These are phyloP conservation scores for Alligator mississippiensis DNA, from an alignment of 2,113 vertebrate species.

Conservation along the genomic window DNA sequence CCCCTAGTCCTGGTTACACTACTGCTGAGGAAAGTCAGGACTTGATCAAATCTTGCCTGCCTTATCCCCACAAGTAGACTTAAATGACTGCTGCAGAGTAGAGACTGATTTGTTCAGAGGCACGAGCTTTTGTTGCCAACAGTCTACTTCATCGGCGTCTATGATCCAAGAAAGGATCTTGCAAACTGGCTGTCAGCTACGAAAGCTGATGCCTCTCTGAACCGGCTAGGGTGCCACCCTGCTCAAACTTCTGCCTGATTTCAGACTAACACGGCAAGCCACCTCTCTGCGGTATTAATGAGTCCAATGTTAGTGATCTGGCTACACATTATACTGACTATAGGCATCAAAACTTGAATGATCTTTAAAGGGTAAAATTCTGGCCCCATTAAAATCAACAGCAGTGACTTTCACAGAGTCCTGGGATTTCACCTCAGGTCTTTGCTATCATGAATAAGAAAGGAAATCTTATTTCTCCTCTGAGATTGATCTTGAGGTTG, in stretches of 20 bases:
- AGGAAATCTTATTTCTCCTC: background rate
- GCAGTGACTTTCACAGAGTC: background rate
- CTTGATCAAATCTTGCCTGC: background rate
- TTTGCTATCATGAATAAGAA: background rate
- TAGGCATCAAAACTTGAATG: background rate
- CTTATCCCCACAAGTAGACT: background rate
- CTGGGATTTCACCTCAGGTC: background rate
- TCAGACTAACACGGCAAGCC: background rate
- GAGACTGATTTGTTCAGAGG: no score
- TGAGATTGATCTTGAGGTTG: background rate
- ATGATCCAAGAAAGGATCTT: no score
- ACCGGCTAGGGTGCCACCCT: no score
- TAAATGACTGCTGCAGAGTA: background rate
- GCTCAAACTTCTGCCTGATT: background rate
- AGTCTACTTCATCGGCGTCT: no score
- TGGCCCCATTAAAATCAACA: accelerated
- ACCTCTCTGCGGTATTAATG: background rate
- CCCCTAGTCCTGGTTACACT: no score
- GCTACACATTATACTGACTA: accelerated
- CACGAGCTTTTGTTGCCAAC: no score
- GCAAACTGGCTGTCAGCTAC: no score
- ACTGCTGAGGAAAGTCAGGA: background rate
- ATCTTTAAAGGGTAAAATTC: background rate
- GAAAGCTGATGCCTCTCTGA: no score
- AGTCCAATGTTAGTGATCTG: background rate